These are phyloP conservation scores for Chaetodon auriga DNA, from an alignment of 2,113 vertebrate genomes.

Conservation along the genomic window DNA sequence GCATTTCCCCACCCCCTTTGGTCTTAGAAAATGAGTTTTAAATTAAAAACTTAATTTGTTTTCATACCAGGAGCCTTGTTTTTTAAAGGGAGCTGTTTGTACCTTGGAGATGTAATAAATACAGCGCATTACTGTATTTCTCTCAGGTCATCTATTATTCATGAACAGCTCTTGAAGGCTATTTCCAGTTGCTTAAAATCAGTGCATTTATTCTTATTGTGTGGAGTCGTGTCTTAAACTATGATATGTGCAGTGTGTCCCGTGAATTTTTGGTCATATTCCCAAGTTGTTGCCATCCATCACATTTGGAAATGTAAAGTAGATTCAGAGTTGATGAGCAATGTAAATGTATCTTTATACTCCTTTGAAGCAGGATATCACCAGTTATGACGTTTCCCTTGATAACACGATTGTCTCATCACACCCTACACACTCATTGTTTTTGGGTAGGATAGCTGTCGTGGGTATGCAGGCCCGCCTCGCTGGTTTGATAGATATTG, in stretches of 20 bases:
- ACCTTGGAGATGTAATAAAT: background rate
- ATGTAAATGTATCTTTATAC: background rate
- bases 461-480: background rate
- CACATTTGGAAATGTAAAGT: constrained; percentile 9
- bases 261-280: background rate
- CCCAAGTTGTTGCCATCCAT: background rate
- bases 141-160: background rate
- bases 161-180: background rate
- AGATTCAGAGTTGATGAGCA: background rate
- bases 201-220: background rate
- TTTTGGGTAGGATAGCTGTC: background rate
- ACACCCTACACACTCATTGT: background rate
- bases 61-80: background rate
- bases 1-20: background rate
- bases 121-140: background rate
- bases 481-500: constrained; percentile 18
- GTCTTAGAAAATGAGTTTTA: background rate
- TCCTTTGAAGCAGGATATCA: background rate
- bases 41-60: background rate
- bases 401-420: background rate
- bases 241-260: background rate
- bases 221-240: background rate
- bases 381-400: background rate
- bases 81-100: background rate
- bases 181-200: background rate